Conservation (phyloP, 1,140 invertebrate genomes). For the Coelopa frigida region DNA sequence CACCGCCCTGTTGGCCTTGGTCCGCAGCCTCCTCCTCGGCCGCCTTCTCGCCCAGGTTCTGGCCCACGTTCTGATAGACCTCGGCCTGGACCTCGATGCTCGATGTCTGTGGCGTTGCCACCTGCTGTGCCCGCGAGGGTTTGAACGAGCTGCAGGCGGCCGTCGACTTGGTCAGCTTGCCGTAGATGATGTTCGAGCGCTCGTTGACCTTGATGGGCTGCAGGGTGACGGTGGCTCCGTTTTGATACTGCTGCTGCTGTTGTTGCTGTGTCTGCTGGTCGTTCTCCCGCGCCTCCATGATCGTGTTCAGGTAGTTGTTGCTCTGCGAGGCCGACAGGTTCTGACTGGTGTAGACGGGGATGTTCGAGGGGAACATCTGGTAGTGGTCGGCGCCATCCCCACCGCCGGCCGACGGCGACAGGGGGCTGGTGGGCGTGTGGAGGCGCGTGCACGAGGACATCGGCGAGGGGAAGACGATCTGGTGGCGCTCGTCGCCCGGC, state of each 20-base stretch:
- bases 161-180: conserved; percentile 31
- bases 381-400: conserved; percentile 32
- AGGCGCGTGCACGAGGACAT: conserved; percentile 30
- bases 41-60: conserved; percentile 12
- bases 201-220: conserved; percentile 43
- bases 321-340: conserved; percentile 25
- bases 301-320: conserved; percentile 38
- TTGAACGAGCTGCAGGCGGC: conserved; percentile 39
- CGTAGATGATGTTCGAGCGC: conserved; percentile 37
- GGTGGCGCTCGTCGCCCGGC: conserved; percentile 37
- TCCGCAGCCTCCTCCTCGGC: neutral
- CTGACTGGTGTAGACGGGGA: conserved; percentile 38
- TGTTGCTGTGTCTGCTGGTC: conserved; percentile 13
- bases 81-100: conserved; percentile 36
- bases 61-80: conserved; percentile 39
- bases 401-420: too few relatives aligned
- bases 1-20: neutral
- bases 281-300: conserved; percentile 39
- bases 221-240: conserved; percentile 28
- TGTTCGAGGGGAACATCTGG: conserved; percentile 43
- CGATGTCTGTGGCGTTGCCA: conserved; percentile 26
- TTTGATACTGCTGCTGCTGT: conserved; percentile 27
- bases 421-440: conserved; percentile 40
- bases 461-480: conserved; percentile 36
- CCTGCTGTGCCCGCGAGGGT: conserved; percentile 30